phyloP scores from a whole-genome alignment of 23 tunicate species.

The Styela clava region DNA sequence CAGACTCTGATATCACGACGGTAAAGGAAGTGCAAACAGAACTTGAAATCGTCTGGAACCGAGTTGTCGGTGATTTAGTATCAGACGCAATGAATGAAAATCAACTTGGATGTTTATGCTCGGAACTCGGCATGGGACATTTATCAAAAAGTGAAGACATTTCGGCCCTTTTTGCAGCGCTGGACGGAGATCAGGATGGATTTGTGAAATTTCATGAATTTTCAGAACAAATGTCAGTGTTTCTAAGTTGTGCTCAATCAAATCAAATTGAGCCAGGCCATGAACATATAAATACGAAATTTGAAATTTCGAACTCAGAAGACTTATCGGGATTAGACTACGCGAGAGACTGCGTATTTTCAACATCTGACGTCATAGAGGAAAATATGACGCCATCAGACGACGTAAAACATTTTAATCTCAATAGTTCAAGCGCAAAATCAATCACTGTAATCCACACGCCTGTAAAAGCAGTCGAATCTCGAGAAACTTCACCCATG shows the following conservation, averaged over 20 bases:
- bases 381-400: not conserved
- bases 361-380: not conserved
- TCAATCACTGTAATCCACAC: not conserved
- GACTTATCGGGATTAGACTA: not conserved
- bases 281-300: not conserved
- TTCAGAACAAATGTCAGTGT: constrained; percentile 20
- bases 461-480: not conserved
- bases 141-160: constrained; percentile 9
- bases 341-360: not conserved
- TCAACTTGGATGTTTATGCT: constrained; percentile 10
- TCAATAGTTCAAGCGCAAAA: not conserved
- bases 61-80: constrained; percentile 18
- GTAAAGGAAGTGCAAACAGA: not conserved
- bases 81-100: constrained; percentile 9
- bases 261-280: not conserved
- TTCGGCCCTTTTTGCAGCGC: constrained; percentile 7
- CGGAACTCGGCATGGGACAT: constrained; percentile 11
- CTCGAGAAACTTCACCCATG: not conserved
- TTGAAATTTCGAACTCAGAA: not conserved
- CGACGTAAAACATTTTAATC: not conserved
- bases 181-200: constrained; percentile 16
- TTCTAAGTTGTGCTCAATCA: not conserved
- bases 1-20: not conserved
- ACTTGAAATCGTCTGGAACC: constrained; percentile 19
- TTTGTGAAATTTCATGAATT: constrained; percentile 12